Percentiles rank a stretch among this genome's conserved stretches.
These are phyloP conservation scores for Pseudocheirus occidentalis DNA, from an alignment of 2,797 vertebrate genomes.

Conservation along the genomic window DNA sequence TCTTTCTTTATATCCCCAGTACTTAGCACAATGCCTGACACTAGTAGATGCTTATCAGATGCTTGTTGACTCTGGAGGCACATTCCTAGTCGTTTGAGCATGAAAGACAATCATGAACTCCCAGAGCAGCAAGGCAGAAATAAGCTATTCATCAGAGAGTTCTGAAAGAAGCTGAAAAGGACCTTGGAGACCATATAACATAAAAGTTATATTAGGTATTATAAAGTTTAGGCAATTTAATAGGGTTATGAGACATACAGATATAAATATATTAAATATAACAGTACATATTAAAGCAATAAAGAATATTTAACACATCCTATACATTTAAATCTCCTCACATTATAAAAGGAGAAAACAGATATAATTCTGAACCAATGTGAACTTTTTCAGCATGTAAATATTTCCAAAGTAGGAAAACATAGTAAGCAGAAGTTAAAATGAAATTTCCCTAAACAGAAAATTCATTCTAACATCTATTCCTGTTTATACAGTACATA, in stretches of 20 bases:
- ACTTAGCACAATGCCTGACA: background rate
- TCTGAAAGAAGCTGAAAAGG: background rate
- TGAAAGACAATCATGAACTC: slow-evolving; percentile 33
- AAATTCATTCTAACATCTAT: slow-evolving; percentile 19
- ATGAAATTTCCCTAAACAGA: slow-evolving; percentile 9
- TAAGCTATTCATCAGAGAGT: background rate
- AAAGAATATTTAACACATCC: slow-evolving; percentile 12
- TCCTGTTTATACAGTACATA: slow-evolving; percentile 37
- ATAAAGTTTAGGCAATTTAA: background rate
- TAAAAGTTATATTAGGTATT: background rate
- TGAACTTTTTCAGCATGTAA: background rate
- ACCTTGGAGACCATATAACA: background rate
- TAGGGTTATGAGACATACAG: background rate
- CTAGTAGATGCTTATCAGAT: background rate
- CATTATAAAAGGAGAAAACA: background rate
- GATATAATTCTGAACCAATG: background rate
- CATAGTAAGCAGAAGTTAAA: background rate
- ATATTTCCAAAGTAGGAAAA: background rate
- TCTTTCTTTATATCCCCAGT: background rate
- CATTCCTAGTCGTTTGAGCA: slow-evolving; percentile 50
- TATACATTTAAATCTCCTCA: background rate
- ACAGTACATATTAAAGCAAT: background rate
- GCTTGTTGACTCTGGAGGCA: background rate
- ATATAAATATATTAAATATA: background rate
- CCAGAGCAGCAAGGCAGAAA: slow-evolving; percentile 19